Evolutionary conservation across 2,797 vertebrate genomes (phyloP).

Genomic region (Myotis daubentonii): DNA sequence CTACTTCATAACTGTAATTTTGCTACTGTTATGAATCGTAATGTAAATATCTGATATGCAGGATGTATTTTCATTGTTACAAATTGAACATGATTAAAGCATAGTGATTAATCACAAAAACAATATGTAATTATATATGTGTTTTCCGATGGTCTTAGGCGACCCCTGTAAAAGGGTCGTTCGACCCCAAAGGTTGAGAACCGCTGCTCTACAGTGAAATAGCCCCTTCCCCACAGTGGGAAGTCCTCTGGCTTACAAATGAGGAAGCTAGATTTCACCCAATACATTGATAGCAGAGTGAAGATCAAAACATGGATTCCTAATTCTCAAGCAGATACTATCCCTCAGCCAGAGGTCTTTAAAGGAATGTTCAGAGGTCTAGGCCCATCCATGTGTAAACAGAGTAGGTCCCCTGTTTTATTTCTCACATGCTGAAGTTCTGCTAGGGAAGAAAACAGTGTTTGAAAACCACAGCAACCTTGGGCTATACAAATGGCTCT

Average conservation of each 20-base stretch:
- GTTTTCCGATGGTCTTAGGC: too few relatives aligned
- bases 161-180: too few relatives aligned
- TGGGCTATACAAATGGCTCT: conserved; percentile 69
- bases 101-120: too few relatives aligned
- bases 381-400: neutral
- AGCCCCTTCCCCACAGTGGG: neutral
- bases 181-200: too few relatives aligned
- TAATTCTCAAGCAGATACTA: neutral
- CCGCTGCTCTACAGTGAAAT: too few relatives aligned
- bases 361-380: neutral
- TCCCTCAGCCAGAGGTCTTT: neutral
- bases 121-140: too few relatives aligned
- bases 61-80: too few relatives aligned
- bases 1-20: too few relatives aligned
- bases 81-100: too few relatives aligned
- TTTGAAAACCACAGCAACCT: neutral
- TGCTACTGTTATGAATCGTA: too few relatives aligned
- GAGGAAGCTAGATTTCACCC: conserved; percentile 2
- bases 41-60: too few relatives aligned
- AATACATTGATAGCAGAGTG: neutral
- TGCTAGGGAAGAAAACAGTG: neutral
- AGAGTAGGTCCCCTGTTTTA: neutral
- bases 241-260: neutral
- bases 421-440: neutral
- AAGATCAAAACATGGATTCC: neutral